Evolutionary conservation across 2,113 vertebrate genomes (phyloP).

Genomic region (Hipposideros armiger): DNA sequence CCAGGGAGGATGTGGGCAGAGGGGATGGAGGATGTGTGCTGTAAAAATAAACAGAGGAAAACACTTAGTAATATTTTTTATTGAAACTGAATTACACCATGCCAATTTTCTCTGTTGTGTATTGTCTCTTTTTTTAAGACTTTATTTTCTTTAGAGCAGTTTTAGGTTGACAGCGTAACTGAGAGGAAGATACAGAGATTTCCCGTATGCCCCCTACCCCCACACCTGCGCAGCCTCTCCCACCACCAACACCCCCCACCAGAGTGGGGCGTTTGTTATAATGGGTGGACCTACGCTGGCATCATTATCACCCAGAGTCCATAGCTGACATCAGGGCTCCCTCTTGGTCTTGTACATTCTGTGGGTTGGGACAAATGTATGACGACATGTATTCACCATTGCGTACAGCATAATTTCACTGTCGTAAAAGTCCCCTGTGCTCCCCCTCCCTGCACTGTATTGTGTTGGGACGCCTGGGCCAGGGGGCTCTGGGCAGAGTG

Average conservation of each 20-base stretch:
- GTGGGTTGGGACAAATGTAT: background rate
- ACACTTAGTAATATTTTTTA: too few species aligned
- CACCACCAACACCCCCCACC: background rate
- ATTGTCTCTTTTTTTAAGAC: background rate
- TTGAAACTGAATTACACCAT: background rate
- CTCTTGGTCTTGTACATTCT: too few species aligned
- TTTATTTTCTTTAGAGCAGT: background rate
- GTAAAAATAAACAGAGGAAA: background rate
- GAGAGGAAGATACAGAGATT: background rate
- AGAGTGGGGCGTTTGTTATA: background rate
- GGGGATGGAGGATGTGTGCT: accelerated
- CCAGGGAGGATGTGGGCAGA: background rate
- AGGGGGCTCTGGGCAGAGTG: background rate
- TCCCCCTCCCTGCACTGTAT: background rate
- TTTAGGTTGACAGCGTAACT: background rate
- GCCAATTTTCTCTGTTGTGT: background rate
- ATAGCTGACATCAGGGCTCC: accelerated
- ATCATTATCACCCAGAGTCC: background rate
- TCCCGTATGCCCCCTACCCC: accelerated
- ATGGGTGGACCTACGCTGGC: accelerated
- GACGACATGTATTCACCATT: accelerated
- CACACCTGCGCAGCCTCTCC: background rate
- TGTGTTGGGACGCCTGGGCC: background rate
- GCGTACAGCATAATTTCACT: background rate
- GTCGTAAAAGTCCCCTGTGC: background rate